These are phyloP conservation scores for Ditula angustiorana DNA, from an alignment of 2,888 invertebrate species.

Conservation along the genomic window DNA sequence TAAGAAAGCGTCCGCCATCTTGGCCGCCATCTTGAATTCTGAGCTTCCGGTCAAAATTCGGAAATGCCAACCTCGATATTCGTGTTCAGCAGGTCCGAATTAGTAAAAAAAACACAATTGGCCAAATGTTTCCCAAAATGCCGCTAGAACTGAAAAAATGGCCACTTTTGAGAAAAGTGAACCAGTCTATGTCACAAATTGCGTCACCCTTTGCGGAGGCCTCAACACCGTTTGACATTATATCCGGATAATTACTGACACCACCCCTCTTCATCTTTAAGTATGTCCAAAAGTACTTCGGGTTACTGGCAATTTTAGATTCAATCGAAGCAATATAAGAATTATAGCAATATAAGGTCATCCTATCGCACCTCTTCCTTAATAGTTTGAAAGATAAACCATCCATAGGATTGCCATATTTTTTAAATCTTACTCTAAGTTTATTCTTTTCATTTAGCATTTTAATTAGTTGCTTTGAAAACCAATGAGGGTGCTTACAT, in stretches of 20 bases:
- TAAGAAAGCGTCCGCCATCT: too few relatives aligned
- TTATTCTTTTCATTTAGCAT: background rate
- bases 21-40: too few relatives aligned
- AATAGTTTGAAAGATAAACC: background rate
- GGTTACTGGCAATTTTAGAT: background rate
- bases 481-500: background rate
- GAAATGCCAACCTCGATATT: too few relatives aligned
- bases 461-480: background rate
- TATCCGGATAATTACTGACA: background rate
- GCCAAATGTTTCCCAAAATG: too few relatives aligned
- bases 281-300: background rate
- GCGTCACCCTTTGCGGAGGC: background rate
- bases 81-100: too few relatives aligned
- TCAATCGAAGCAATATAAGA: background rate
- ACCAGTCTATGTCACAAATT: background rate
- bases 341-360: background rate
- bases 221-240: background rate
- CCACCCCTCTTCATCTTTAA: slow-evolving; percentile 1
- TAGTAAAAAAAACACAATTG: too few relatives aligned
- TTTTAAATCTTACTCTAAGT: background rate
- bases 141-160: too few relatives aligned
- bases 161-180: too few relatives aligned
- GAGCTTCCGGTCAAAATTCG: too few relatives aligned
- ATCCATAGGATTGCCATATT: slow-evolving; percentile 4
- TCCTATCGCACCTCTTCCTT: background rate